These are phyloP conservation scores for Danio tinwini DNA, from an alignment of 2,797 vertebrate species.

Conservation along the genomic window DNA sequence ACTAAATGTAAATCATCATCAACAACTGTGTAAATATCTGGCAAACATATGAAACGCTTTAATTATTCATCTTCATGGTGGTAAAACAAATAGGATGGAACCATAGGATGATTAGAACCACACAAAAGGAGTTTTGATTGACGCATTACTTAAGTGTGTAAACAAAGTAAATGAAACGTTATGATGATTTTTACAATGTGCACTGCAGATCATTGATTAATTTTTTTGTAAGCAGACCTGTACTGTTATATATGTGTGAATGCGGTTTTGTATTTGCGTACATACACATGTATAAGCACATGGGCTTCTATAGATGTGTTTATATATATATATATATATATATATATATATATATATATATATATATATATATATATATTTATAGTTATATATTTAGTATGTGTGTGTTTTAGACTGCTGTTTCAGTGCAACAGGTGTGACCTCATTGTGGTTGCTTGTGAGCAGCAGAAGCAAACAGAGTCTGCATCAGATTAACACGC, in stretches of 20 bases:
- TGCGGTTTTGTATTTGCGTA: constrained; percentile 12
- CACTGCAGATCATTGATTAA: not conserved
- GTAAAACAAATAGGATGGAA: not conserved
- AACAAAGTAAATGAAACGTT: not conserved
- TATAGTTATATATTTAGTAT: not conserved
- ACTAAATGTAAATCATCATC: not conserved
- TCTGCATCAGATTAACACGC: constrained; percentile 76
- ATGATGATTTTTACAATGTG: not conserved
- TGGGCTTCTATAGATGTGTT: constrained; percentile 23
- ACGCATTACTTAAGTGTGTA: not conserved
- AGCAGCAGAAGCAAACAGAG: constrained; percentile 68
- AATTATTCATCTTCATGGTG: not conserved
- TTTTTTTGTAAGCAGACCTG: not conserved
- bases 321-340: constrained; percentile 38
- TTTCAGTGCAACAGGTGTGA: constrained; percentile 75
- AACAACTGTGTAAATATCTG: not conserved
- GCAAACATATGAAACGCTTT: not conserved
- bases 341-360: constrained; percentile 9
- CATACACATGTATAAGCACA: not conserved
- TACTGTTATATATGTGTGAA: constrained; percentile 18
- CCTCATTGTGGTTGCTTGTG: constrained; percentile 77
- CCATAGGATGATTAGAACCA: too few species aligned
- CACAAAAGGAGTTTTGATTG: not conserved
- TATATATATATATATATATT: constrained; percentile 38
- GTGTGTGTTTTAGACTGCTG: constrained; percentile 63